These are phyloP conservation scores for Drosophila sp. DNA, from an alignment of 1,140 invertebrate species.

Conservation along the genomic window DNA sequence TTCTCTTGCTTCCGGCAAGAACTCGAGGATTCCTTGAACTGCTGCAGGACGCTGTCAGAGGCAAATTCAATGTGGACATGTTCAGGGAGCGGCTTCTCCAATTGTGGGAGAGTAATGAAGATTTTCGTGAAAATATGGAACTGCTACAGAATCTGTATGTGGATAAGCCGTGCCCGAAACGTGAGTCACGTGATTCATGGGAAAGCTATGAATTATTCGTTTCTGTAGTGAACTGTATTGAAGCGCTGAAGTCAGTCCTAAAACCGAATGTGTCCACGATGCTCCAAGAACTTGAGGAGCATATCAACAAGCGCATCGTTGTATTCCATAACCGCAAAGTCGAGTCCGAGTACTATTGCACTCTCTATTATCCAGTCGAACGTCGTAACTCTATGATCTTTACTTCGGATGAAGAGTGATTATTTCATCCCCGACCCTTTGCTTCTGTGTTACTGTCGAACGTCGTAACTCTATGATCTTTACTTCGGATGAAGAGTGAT, in stretches of 20 bases:
- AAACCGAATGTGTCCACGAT: constrained; percentile 51
- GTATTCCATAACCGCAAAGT: constrained; percentile 57
- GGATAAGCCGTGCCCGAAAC: background rate
- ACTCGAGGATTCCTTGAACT: constrained; percentile 52
- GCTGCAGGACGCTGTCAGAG: constrained; percentile 28
- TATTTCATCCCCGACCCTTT: background rate
- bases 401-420: constrained; percentile 5
- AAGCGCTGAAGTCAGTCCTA: constrained; percentile 48
- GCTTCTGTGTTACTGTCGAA: constrained; percentile 39
- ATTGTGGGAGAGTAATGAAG: constrained; percentile 59
- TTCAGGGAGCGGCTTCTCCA: constrained; percentile 50
- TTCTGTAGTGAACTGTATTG: constrained; percentile 55
- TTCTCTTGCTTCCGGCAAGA: constrained; percentile 46
- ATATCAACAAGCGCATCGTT: constrained; percentile 62
- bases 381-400: constrained; percentile 39
- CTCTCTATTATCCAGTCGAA: constrained; percentile 70
- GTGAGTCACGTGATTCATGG: background rate
- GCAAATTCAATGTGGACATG: constrained; percentile 14
- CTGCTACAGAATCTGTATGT: constrained; percentile 59
- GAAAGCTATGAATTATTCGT: constrained; percentile 69
- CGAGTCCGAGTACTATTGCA: constrained; percentile 73
- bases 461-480: constrained; percentile 39
- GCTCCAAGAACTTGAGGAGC: constrained; percentile 52
- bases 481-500: constrained; percentile 5
- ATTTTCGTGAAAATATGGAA: constrained; percentile 59